Evolutionary conservation across 2,113 vertebrate species (phyloP), one percentile per base, ranked within the genome.

Genomic region (Gymnocephalus cernua): DNA sequence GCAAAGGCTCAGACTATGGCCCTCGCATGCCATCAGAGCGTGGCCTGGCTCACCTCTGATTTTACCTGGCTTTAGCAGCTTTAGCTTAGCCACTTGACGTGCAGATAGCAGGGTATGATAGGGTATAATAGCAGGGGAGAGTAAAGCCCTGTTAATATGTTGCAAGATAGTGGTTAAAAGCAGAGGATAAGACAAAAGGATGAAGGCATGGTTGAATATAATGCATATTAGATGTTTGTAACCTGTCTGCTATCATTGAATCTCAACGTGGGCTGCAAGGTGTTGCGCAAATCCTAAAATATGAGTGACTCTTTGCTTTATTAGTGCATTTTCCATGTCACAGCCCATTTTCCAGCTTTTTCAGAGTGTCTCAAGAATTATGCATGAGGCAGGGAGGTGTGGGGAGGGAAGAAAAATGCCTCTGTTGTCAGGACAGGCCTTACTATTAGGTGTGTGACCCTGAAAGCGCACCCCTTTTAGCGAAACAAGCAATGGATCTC

Each of bases 391-490:
- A 54, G 71, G 75, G 62, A 68, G 58, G 45, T 44, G 61, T 54
- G 48, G 76, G 77, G 82, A 84, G 72, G 48, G 27, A 74, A 75
- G 83, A 84, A 81, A 85, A 82, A 86, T 85, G 83, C 86, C 50
- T 85, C 84, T 89, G 83, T 91, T 92, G 89, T 92, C 82, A 79
- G 89, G 91, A 91, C 82, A 86, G 86, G 83, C 82, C 79, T 89
- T 56, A 86, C 85, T 89, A 89, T 92, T 88, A 91, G 90, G 84
- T 84, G 85, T 91, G 83, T 93, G 89, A 91, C 92, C 90, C 87
- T 92, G 88, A 91, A 93, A 90, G 73, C 29, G 80, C 88, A 91
- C 87, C 91, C 90, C 88, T 93, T 91, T 93, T 91, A 95, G 87
- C 6, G 57, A 88, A 93, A 93, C 86, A 91, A 93, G 88, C 87